Conservation (phyloP, 2,113 vertebrate genomes). For the Chloebia gouldiae region DNA sequence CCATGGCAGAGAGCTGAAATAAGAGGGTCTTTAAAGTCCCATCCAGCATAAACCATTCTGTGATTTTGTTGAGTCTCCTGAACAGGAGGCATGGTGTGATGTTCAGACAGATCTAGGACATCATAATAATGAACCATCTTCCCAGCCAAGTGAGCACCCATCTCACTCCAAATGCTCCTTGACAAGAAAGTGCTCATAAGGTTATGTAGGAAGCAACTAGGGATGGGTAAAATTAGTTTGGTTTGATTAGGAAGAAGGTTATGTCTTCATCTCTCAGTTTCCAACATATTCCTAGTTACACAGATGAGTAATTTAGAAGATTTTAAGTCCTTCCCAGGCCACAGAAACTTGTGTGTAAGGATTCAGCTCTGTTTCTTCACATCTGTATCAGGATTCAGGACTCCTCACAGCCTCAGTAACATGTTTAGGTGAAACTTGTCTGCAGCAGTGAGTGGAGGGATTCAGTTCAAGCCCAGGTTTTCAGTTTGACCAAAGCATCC, state of each 20-base stretch:
- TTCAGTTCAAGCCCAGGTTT: background rate
- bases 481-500: background rate
- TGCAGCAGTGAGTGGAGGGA: background rate
- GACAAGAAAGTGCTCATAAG: background rate
- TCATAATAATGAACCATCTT: background rate
- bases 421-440: background rate
- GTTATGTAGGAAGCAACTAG: background rate
- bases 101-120: background rate
- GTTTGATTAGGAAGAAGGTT: background rate
- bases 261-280: background rate
- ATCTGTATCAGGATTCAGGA: background rate
- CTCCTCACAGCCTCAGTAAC: background rate
- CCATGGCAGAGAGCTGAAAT: background rate
- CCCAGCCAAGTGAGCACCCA: rapidly evolving
- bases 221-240: background rate
- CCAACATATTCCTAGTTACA: background rate
- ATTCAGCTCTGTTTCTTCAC: background rate
- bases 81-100: background rate
- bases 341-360: background rate
- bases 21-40: background rate
- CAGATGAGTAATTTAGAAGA: background rate
- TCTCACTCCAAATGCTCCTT: background rate
- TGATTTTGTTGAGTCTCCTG: background rate
- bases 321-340: background rate
- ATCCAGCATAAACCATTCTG: background rate